Conservation (phyloP, 2,888 invertebrate genomes). For the Galeruca laticollis region DNA sequence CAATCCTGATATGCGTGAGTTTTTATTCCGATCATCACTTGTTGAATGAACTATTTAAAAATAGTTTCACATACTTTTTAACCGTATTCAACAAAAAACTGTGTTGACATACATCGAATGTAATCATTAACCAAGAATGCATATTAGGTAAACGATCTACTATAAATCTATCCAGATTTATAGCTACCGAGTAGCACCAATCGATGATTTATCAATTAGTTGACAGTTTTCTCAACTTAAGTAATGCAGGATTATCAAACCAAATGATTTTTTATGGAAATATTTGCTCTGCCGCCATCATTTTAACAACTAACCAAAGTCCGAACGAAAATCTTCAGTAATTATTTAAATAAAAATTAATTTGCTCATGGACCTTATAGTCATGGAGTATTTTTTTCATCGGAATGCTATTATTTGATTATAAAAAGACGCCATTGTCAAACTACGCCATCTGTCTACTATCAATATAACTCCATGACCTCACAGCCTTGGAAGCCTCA, state of each 20-base stretch:
- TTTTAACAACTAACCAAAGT: background rate
- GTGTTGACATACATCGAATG: no score
- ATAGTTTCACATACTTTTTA: no score
- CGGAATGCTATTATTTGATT: conserved; percentile 6
- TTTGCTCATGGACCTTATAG: conserved; percentile 13
- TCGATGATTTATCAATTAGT: background rate
- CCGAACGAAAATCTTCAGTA: background rate
- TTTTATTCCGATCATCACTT: no score
- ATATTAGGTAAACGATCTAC: background rate
- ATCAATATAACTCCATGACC: background rate
- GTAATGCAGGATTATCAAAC: background rate
- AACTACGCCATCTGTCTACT: conserved; percentile 9
- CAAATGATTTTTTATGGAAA: background rate
- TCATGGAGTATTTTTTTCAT: conserved; percentile 4
- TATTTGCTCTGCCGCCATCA: background rate
- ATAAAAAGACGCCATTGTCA: conserved; percentile 13
- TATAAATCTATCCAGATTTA: background rate
- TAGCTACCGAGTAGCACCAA: background rate
- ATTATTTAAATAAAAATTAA: conserved; percentile 17
- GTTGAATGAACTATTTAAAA: no score
- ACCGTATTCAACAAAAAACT: no score
- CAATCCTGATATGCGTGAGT: no score
- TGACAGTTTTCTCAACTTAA: background rate
- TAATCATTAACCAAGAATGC: no score
- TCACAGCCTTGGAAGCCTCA: no score